Base-by-base conservation (phyloP, 2,888 invertebrate genomes). In the Idaea dimidiata region DNA sequence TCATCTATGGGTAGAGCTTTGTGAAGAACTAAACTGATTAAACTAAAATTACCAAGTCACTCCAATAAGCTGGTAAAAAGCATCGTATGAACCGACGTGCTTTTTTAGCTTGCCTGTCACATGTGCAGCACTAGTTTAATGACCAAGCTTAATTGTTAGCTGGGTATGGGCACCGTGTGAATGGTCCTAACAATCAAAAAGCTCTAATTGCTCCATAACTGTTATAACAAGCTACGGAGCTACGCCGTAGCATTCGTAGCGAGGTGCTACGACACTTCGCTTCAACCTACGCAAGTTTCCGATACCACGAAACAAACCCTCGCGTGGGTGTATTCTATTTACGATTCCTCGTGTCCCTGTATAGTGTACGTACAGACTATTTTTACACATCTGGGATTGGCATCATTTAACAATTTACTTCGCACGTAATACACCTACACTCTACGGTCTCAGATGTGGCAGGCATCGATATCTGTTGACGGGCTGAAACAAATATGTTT, bases 291-390 rank as follows among this genome's bases (percentile, higher is more conserved):
- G 67, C 67, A 62, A 43, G 18, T 24, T 53, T 17, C 31, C 54
- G 68, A 67, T 68, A 67, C 70, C 72, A 68, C 67, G 63, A 68
- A 60, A 62, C 62, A 53, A 43, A 60, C 54, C 16, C 58, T 32
- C 60, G 24, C 58, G 62, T 69, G 63, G 71, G 64, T 61, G 16
- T 62, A 59, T 62, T 62, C 59, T 68, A 69, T 66, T 66, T 67
- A 60, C 61, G 68, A 57, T 57, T 31, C 5, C 33, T 57, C 55
- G 56, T 16, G 57, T 62, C 64, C 57, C 31, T 59, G 24, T 24
- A 3, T 5, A 24, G 24, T 24, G 24, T 24, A 71, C 71, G 67
- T 74, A 74, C 33, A 43, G 43, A 43, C 43, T 43, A 43, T 43
- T 43, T 43, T 43, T 43, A 43, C 43, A 43, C 43, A 43, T 43